phyloP scores from a whole-genome alignment of 2,797 vertebrate species.

The Lagocephalus sceleratus region DNA sequence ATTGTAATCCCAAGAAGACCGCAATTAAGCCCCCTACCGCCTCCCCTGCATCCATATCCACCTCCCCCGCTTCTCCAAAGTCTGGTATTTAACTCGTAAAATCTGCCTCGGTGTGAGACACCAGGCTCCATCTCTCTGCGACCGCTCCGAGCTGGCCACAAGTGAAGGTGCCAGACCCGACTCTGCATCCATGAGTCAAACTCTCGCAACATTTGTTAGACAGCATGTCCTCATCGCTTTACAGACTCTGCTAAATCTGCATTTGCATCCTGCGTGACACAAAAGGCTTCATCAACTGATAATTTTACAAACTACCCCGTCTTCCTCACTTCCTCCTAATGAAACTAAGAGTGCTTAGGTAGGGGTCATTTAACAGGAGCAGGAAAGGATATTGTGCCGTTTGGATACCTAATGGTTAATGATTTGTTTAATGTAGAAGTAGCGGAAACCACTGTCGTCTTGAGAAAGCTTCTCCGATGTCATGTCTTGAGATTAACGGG shows the following conservation, averaged over 20 bases:
- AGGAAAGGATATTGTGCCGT: constrained; percentile 45
- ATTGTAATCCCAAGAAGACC: constrained; percentile 42
- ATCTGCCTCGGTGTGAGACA: constrained; percentile 34
- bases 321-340: constrained; percentile 21
- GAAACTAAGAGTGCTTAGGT: constrained; percentile 20
- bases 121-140: constrained; percentile 9
- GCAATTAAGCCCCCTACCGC: constrained; percentile 35
- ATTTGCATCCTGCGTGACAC: constrained; percentile 25
- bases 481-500: constrained; percentile 48
- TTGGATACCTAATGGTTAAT: constrained; percentile 69
- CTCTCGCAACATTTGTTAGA: constrained; percentile 34
- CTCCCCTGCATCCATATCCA: constrained; percentile 2
- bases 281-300: not conserved
- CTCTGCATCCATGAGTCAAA: constrained; percentile 39
- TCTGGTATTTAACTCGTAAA: constrained; percentile 29
- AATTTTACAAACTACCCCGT: constrained; percentile 31
- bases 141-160: constrained; percentile 25
- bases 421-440: constrained; percentile 71
- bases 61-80: constrained; percentile 10
- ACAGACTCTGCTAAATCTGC: constrained; percentile 36
- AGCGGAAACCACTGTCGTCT: constrained; percentile 66
- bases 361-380: constrained; percentile 42
- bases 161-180: constrained; percentile 30
- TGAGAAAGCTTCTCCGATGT: constrained; percentile 63
- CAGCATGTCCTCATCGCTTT: constrained; percentile 18